phyloP scores from a whole-genome alignment of 2,888 invertebrate species.

The Phrixothrix hirtus region DNA sequence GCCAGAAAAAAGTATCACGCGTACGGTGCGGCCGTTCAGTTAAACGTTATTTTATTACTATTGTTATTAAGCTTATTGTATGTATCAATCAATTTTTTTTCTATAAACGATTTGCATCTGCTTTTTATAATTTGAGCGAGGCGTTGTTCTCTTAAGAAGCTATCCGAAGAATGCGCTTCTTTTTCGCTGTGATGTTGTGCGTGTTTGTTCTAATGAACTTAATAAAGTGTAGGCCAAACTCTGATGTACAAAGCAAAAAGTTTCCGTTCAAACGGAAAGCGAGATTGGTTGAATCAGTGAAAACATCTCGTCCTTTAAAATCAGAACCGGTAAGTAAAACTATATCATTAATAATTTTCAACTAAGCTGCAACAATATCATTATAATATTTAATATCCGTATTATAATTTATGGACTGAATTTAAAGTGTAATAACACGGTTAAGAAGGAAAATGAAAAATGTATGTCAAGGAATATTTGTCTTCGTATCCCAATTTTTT shows the following conservation, averaged over 20 bases:
- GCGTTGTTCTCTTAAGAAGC: conserved; percentile 6
- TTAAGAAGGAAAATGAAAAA: neutral
- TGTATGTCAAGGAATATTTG: neutral
- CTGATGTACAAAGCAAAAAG: neutral
- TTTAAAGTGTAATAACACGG: neutral
- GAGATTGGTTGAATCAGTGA: conserved; percentile 12
- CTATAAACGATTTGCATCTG: too few species aligned
- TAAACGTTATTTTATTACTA: conserved; percentile 10
- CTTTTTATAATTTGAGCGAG: conserved; percentile 6
- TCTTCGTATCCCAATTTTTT: neutral
- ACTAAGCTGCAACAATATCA: neutral
- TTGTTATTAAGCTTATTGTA: too few species aligned
- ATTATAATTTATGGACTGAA: neutral
- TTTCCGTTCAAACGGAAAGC: conserved; percentile 12
- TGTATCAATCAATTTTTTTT: too few species aligned
- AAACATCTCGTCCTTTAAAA: conserved; percentile 13
- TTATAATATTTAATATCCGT: neutral
- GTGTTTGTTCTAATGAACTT: conserved; percentile 9
- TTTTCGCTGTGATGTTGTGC: conserved; percentile 2
- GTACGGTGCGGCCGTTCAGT: conserved; percentile 10
- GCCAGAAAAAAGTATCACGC: conserved; percentile 21
- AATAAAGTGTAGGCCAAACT: conserved; percentile 14
- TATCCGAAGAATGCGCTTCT: conserved; percentile 15
- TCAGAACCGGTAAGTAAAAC: conserved; percentile 4
- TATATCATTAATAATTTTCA: neutral